phyloP scores from a whole-genome alignment of 2,888 invertebrate genomes.

The Mesorhabditis belari region DNA sequence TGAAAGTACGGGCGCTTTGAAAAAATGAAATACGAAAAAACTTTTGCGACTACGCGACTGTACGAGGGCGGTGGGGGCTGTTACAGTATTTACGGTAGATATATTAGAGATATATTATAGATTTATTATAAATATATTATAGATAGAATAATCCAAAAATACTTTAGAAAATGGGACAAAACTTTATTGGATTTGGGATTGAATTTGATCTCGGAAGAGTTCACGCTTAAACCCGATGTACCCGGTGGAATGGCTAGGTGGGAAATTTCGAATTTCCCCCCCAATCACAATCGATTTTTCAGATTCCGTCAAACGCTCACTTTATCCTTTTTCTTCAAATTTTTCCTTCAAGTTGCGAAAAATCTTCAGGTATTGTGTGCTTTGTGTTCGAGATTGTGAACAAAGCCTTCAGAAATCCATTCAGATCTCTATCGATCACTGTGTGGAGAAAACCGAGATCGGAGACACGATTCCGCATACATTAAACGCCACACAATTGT shows the following conservation, averaged over 20 bases:
- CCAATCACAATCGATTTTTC: not conserved
- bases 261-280: not conserved
- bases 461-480: constrained; percentile 29
- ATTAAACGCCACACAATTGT: constrained; percentile 61
- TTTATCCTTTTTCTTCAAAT: constrained; percentile 61
- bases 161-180: constrained; percentile 19
- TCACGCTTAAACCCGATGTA: constrained; percentile 70
- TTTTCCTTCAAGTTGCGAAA: constrained; percentile 55
- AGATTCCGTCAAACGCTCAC: constrained; percentile 70
- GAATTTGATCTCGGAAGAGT: constrained; percentile 66
- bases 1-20: too few relatives aligned
- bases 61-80: too few relatives aligned
- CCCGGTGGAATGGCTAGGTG: constrained; percentile 72
- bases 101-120: too few relatives aligned
- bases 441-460: constrained; percentile 15
- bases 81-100: too few relatives aligned
- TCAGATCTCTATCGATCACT: constrained; percentile 2
- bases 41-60: too few relatives aligned
- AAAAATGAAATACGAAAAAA: too few relatives aligned
- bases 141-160: constrained; percentile 13
- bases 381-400: too few relatives aligned
- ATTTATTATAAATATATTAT: too few relatives aligned
- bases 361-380: constrained; percentile 2
- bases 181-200: constrained; percentile 61
- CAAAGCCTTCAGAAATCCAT: not conserved